These are phyloP conservation scores for Onchidella celtica DNA, from an alignment of 2,888 invertebrate genomes.

Conservation along the genomic window DNA sequence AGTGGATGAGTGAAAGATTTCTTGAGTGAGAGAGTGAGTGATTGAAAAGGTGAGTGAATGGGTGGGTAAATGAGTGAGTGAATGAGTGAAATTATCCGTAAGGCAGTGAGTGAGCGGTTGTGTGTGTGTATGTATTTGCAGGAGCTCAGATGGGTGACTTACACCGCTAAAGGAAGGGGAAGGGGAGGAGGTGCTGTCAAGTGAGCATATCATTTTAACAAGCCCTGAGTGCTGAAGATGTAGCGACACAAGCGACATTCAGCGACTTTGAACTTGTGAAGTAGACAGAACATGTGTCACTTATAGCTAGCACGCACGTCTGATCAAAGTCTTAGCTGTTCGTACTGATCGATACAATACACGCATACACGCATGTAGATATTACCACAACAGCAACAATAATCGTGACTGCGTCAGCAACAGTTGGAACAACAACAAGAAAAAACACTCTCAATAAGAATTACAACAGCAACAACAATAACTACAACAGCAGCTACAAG, in stretches of 20 bases:
- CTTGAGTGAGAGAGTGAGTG: conserved; percentile 10
- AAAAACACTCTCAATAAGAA: neutral
- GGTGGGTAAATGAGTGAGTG: conserved; percentile 9
- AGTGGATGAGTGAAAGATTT: conserved; percentile 4
- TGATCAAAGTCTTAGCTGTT: neutral
- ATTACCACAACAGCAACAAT: neutral
- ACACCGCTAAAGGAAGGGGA: neutral
- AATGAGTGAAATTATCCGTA: conserved; percentile 13
- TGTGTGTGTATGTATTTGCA: conserved; percentile 13
- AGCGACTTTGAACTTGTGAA: too few relatives aligned
- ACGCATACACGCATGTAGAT: neutral
- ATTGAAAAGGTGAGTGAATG: conserved; percentile 1
- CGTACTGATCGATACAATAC: neutral
- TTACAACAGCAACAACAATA: neutral
- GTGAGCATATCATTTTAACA: too few relatives aligned
- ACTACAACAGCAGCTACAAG: conserved; percentile 6
- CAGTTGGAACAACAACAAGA: neutral
- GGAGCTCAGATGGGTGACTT: neutral
- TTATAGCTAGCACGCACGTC: neutral
- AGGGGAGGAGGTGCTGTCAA: too few relatives aligned
- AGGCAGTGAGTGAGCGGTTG: neutral
- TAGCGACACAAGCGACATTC: too few relatives aligned
- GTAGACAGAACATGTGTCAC: too few relatives aligned
- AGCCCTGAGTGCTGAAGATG: too few relatives aligned
- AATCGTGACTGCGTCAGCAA: neutral